Percentiles rank a stretch among this genome's conserved stretches.
Evolutionary conservation across 2,797 vertebrate genomes (phyloP).

Genomic region (Lepilemur ruficaudatus): DNA sequence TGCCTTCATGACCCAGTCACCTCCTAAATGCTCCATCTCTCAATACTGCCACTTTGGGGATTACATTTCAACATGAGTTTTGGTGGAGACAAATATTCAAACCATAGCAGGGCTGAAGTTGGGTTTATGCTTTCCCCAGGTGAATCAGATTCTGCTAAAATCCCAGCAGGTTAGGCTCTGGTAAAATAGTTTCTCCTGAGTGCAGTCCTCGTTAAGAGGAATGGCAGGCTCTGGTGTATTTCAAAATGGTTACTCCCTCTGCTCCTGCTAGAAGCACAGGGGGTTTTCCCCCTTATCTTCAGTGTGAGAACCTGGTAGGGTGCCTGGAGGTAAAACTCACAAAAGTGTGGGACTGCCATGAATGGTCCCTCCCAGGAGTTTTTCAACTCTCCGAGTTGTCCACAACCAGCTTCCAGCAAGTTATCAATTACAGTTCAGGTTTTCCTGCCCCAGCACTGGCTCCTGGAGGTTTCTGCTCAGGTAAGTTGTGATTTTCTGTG

Average conservation of each 20-base stretch:
- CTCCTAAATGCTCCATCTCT: too few species aligned
- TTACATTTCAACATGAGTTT: too few species aligned
- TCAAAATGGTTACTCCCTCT: neutral
- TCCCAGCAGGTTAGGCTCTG: neutral
- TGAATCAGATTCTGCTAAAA: too few species aligned
- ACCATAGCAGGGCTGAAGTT: neutral
- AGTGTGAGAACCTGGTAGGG: neutral
- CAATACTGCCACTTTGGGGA: too few species aligned
- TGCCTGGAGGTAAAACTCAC: neutral
- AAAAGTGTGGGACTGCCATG: neutral
- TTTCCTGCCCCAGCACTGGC: fast-evolving
- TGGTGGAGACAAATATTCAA: too few species aligned
- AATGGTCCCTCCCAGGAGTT: too few species aligned
- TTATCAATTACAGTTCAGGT: fast-evolving
- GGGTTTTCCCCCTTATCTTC: neutral
- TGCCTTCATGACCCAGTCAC: too few species aligned
- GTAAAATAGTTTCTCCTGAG: neutral
- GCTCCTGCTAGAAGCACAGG: neutral
- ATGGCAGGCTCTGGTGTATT: fast-evolving
- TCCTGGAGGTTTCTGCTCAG: neutral
- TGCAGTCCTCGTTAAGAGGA: neutral
- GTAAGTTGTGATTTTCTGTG: neutral
- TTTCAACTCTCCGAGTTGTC: too few species aligned
- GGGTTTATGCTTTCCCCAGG: neutral
- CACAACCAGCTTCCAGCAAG: neutral